phyloP scores from a whole-genome alignment of 2,113 vertebrate genomes.

The Tachycineta bicolor region DNA sequence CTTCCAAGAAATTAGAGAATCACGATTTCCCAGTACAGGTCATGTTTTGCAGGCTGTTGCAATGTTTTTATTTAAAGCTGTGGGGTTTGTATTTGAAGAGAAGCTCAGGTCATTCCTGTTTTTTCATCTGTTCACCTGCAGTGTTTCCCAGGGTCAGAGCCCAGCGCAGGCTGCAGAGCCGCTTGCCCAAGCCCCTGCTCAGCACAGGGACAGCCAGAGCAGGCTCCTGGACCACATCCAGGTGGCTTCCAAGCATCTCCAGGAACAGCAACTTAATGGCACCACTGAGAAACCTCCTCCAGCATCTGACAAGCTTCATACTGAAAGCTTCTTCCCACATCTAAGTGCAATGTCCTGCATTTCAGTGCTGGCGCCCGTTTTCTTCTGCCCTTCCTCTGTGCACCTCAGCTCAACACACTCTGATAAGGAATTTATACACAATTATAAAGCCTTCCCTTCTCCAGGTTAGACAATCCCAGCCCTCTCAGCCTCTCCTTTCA shows the following conservation, averaged over 20 bases:
- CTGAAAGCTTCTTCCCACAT: background rate
- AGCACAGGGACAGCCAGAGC: background rate
- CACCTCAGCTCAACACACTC: background rate
- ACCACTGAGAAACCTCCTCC: background rate
- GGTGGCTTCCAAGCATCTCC: accelerated
- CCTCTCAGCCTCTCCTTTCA: background rate
- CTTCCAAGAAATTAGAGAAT: conserved; percentile 18
- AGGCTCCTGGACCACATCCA: accelerated
- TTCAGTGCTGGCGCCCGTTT: background rate
- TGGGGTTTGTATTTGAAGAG: background rate
- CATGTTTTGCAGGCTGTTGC: background rate
- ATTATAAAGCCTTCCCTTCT: background rate
- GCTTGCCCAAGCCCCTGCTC: background rate
- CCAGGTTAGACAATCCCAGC: background rate
- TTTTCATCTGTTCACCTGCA: background rate
- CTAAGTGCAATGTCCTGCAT: background rate
- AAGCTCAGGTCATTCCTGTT: background rate
- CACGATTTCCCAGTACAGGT: background rate
- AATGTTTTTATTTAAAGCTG: background rate
- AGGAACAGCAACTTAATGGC: background rate
- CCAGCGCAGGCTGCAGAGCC: accelerated
- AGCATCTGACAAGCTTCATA: background rate
- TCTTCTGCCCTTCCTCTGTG: background rate
- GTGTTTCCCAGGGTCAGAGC: accelerated
- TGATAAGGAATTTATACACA: background rate